Base-by-base conservation (phyloP, 2,797 vertebrate species). In the Orestias chungarensis region DNA sequence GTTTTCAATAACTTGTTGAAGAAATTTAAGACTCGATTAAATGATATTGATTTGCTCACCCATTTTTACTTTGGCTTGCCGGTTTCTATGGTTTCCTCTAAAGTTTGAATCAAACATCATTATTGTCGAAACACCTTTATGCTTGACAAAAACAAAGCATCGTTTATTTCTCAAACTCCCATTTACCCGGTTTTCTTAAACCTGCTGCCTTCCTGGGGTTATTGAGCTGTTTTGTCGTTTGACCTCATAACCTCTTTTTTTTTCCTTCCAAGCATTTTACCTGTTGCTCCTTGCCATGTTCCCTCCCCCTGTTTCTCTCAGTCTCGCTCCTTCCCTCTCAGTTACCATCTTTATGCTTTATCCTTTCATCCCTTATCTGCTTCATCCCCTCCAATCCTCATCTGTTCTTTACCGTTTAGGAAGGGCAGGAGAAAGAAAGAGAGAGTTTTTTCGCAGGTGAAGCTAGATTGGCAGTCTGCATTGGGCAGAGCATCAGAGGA, bases 321-420 rank as follows among this genome's bases (percentile, higher is more conserved):
- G 75, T 82, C 71, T 52, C 64, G 70, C 82, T 78, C 73, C 71
- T 68, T 77, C 80, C 67, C 82, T 92, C 91, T 92, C 88, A 91
- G 86, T 94, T 93, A 93, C 91, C 91, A 92, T 94, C 93, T 87
- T 90, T 91, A 90, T 87, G 87, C 93, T 89, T 95, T 94, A 95
- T 95, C 93, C 89, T 87, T 91, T 94, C 93, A 94, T 93, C 93
- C 91, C 86, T 95, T 93, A 95, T 94, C 93, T 94, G 90, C 93
- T 92, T 95, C 93, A 95, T 95, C 94, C 93, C 76, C 86, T 91
- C 86, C 93, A 94, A 95, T 95, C 94, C 92, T 93, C 87, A 93
- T 89, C 91, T 92, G 91, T 88, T 88, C 87, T 79, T 85, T 82
- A 69, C 76, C 55, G 79, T 78, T 74, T 80, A 88, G 86, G 86